Percentiles rank a stretch among this genome's conserved stretches.
These are phyloP conservation scores for Agelastica alni DNA, from an alignment of 2,888 invertebrate species.

Conservation along the genomic window DNA sequence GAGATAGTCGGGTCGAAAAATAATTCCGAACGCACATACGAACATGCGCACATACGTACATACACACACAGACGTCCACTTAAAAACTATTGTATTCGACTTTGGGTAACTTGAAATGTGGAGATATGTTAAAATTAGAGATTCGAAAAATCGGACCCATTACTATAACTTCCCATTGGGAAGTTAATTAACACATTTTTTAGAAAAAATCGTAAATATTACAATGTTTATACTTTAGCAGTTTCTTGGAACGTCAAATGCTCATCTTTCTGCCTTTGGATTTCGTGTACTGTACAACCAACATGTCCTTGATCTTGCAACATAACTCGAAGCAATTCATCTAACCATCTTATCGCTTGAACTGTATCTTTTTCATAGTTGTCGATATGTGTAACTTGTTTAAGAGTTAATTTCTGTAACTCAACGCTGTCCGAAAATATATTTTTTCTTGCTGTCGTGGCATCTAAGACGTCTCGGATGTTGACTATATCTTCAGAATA, in stretches of 20 bases:
- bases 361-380: slow-evolving; percentile 77
- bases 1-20: too few species aligned
- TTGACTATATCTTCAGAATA: slow-evolving; percentile 74
- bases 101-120: too few species aligned
- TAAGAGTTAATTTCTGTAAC: slow-evolving; percentile 74
- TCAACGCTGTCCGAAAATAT: slow-evolving; percentile 76
- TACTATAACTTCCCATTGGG: too few species aligned
- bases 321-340: slow-evolving; percentile 74
- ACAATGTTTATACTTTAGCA: slow-evolving; percentile 77
- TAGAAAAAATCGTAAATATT: too few species aligned
- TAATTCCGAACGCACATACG: too few species aligned
- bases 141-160: too few species aligned
- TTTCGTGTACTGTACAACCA: slow-evolving; percentile 74
- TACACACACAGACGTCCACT: too few species aligned
- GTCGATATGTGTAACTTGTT: slow-evolving; percentile 76
- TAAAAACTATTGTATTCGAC: too few species aligned
- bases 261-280: slow-evolving; percentile 74
- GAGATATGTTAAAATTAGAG: too few species aligned
- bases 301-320: slow-evolving; percentile 71
- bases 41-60: too few species aligned
- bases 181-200: too few species aligned
- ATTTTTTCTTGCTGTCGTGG: slow-evolving; percentile 70
- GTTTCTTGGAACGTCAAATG: slow-evolving; percentile 78
- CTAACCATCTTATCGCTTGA: slow-evolving; percentile 77
- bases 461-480: slow-evolving; percentile 71